Percentiles rank a stretch among this genome's conserved stretches.
These are phyloP conservation scores for Heterotilapia buettikoferi DNA, from an alignment of 2,113 vertebrate species.

Conservation along the genomic window DNA sequence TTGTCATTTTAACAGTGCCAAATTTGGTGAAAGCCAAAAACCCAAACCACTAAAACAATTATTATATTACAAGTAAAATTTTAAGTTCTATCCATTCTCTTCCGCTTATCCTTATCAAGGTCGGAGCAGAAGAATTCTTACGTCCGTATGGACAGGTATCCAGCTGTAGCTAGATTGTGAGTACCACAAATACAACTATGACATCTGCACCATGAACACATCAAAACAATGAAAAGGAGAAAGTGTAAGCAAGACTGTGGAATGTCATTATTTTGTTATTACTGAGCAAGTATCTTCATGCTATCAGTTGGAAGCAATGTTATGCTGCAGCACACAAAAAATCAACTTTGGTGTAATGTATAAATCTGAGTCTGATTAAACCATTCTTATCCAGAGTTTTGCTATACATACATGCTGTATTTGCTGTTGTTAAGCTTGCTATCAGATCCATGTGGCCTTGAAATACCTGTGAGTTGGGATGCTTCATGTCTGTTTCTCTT, in stretches of 20 bases:
- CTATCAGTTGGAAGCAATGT: neutral
- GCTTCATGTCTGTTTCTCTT: neutral
- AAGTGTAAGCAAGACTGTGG: neutral
- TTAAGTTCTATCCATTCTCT: neutral
- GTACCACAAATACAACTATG: neutral
- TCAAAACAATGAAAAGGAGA: neutral
- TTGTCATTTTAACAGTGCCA: neutral
- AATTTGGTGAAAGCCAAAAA: neutral
- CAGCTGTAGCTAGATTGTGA: neutral
- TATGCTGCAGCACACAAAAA: neutral
- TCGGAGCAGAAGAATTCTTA: too few species aligned
- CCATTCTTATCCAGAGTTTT: neutral
- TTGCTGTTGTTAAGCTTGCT: neutral
- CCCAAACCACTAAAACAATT: neutral
- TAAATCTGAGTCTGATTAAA: neutral
- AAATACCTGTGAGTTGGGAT: conserved; percentile 34
- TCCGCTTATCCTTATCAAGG: neutral
- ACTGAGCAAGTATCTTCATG: neutral
- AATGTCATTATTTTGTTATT: neutral
- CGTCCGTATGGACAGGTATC: neutral
- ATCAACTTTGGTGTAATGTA: neutral
- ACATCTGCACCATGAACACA: neutral
- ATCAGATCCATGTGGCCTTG: neutral
- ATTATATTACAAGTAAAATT: neutral
- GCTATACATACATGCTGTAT: neutral